A percentile compares a stretch with the other conserved stretches of the same genome.
Evolutionary conservation across 2,888 invertebrate species (phyloP).

Genomic region (Latheticus oryzae): DNA sequence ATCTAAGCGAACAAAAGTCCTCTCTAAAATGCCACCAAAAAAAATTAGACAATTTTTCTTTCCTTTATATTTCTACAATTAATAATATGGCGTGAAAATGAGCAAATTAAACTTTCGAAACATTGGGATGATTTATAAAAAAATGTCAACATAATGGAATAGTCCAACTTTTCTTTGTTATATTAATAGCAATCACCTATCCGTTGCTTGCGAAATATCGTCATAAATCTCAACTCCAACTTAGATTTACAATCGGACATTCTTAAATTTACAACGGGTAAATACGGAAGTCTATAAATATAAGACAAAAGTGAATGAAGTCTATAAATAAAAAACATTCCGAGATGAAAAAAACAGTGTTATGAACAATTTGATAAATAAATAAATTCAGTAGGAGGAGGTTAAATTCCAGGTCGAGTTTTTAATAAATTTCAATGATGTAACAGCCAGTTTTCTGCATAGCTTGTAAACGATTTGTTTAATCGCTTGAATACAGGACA

Average conservation of each 20-base stretch:
- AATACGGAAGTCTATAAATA: slow-evolving; percentile 3
- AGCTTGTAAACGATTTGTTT: no score
- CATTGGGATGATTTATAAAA: no score
- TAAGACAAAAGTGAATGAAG: background rate
- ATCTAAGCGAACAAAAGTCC: background rate
- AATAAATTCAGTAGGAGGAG: no score
- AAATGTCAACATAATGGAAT: no score
- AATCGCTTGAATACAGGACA: no score
- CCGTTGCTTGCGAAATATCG: slow-evolving; percentile 1
- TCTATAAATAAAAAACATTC: background rate
- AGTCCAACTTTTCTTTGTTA: slow-evolving; percentile 1
- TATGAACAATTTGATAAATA: no score
- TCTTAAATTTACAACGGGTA: slow-evolving; percentile 1
- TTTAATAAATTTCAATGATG: no score
- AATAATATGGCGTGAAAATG: no score
- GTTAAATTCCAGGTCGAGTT: no score
- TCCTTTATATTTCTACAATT: background rate
- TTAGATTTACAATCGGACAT: slow-evolving; percentile 2
- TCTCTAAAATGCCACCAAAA: background rate
- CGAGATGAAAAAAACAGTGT: background rate
- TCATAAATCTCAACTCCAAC: slow-evolving; percentile 7
- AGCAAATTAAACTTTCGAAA: no score
- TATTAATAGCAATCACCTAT: slow-evolving; percentile 3
- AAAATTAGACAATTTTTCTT: background rate
- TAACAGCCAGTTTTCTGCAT: no score